phyloP scores from a whole-genome alignment of 2,888 invertebrate species.

The Isoperla grammatica region DNA sequence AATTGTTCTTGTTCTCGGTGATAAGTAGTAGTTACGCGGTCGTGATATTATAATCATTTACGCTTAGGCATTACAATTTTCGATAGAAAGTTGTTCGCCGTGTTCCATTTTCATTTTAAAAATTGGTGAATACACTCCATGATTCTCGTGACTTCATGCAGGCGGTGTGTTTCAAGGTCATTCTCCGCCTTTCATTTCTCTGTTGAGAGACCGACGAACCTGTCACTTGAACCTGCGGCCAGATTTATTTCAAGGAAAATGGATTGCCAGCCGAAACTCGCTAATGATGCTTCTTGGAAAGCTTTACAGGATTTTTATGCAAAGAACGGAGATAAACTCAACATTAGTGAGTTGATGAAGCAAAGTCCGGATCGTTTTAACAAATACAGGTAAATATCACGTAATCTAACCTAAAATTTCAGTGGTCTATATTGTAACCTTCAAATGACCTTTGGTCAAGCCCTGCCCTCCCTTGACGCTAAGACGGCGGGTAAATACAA shows the following conservation, averaged over 20 bases:
- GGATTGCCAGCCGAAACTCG: slow-evolving; percentile 51
- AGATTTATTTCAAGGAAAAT: slow-evolving; percentile 37
- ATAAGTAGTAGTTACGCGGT: too few species aligned
- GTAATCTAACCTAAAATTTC: not conserved
- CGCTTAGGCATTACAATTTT: too few species aligned
- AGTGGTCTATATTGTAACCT: not conserved
- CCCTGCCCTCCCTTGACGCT: not conserved
- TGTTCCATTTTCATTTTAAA: too few species aligned
- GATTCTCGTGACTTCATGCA: too few species aligned
- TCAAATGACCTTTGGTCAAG: not conserved
- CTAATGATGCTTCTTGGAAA: slow-evolving; percentile 64
- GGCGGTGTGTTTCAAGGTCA: too few species aligned
- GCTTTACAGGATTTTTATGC: slow-evolving; percentile 71
- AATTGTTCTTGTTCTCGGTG: too few species aligned
- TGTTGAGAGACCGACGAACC: too few species aligned
- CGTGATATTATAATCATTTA: too few species aligned
- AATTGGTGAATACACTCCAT: too few species aligned
- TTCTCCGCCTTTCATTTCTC: too few species aligned
- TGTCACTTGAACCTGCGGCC: too few species aligned
- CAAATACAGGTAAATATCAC: slow-evolving; percentile 70
- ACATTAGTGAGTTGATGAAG: slow-evolving; percentile 77
- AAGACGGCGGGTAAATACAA: not conserved
- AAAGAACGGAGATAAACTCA: slow-evolving; percentile 63
- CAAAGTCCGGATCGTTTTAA: slow-evolving; percentile 76
- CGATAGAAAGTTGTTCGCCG: too few species aligned